A percentile compares a stretch with the other conserved stretches of the same genome.
Conservation (phyloP, 2,113 vertebrate species). For the Anseranas semipalmata region DNA sequence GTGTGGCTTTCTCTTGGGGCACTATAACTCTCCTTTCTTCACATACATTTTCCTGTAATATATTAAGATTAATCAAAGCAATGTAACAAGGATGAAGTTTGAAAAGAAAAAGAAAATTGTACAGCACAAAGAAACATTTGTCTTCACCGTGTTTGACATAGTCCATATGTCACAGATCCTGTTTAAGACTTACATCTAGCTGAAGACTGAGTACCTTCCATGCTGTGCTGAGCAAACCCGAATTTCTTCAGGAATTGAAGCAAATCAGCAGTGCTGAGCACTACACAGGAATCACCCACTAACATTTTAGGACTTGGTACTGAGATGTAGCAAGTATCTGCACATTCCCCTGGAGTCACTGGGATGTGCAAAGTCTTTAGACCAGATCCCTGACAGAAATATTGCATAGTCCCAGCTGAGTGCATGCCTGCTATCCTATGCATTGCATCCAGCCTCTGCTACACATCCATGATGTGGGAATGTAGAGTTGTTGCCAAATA, state of each 20-base stretch:
- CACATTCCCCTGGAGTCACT: fast-evolving
- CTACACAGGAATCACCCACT: neutral
- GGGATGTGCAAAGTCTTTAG: neutral
- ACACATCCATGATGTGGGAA: constrained; percentile 27
- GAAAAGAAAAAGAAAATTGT: constrained; percentile 31
- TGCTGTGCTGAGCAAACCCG: neutral
- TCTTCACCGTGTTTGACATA: constrained; percentile 43
- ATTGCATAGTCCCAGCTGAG: neutral
- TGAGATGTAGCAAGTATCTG: neutral
- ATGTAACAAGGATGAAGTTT: constrained; percentile 23
- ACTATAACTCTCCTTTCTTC: neutral
- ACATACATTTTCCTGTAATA: neutral
- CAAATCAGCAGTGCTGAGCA: neutral
- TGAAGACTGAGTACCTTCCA: neutral
- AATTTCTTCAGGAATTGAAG: neutral
- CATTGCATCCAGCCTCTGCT: neutral
- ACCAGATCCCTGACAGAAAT: neutral
- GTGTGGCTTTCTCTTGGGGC: neutral
- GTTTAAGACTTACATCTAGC: neutral
- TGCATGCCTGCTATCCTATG: neutral
- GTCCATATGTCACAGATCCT: constrained; percentile 39
- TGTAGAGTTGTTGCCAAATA: constrained; percentile 22
- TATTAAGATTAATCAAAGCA: constrained; percentile 33
- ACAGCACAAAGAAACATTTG: constrained; percentile 21
- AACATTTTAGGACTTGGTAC: neutral